A percentile compares a stretch with the other conserved stretches of the same genome.
phyloP scores from a whole-genome alignment of 1,140 invertebrate species.

The Musca domestica region DNA sequence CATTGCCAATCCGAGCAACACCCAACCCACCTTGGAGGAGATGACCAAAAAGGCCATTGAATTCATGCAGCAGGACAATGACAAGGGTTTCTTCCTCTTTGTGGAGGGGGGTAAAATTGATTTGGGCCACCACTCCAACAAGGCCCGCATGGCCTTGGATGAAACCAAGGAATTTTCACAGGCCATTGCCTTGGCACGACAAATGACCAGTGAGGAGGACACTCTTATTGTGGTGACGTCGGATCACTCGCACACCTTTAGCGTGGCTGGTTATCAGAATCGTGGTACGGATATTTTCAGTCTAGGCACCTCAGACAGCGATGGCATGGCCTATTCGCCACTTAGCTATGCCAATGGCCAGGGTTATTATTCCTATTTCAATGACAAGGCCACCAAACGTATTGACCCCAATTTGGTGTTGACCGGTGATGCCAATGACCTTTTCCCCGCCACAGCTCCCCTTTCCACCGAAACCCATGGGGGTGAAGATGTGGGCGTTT shows the following conservation, averaged over 20 bases:
- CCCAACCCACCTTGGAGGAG: slow-evolving; percentile 69
- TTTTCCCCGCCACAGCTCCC: slow-evolving; percentile 57
- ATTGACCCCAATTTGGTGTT: slow-evolving; percentile 31
- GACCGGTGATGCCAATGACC: slow-evolving; percentile 34
- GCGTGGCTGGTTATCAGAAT: slow-evolving; percentile 62
- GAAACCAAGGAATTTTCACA: slow-evolving; percentile 64
- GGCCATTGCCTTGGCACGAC: slow-evolving; percentile 58
- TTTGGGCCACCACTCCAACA: slow-evolving; percentile 74
- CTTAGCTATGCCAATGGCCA: slow-evolving; percentile 72
- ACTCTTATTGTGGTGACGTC: slow-evolving; percentile 68
- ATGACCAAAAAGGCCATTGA: slow-evolving; percentile 82
- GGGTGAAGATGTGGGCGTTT: slow-evolving; percentile 69
- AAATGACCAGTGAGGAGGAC: slow-evolving; percentile 59
- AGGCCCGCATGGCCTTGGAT: slow-evolving; percentile 66
- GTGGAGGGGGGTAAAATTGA: slow-evolving; percentile 74
- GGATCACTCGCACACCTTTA: slow-evolving; percentile 70
- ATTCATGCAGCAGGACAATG: slow-evolving; percentile 70
- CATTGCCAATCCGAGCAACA: slow-evolving; percentile 55
- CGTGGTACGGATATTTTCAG: slow-evolving; percentile 57
- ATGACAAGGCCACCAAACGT: slow-evolving; percentile 42
- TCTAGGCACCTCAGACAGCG: slow-evolving; percentile 51
- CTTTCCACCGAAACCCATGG: slow-evolving; percentile 64
- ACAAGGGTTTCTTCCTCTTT: slow-evolving; percentile 67
- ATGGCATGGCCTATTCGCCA: slow-evolving; percentile 63
- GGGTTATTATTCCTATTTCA: slow-evolving; percentile 55